A percentile compares a stretch with the other conserved stretches of the same genome.
phyloP scores from a whole-genome alignment of 2,888 invertebrate genomes.

The Tiphia femorata region DNA sequence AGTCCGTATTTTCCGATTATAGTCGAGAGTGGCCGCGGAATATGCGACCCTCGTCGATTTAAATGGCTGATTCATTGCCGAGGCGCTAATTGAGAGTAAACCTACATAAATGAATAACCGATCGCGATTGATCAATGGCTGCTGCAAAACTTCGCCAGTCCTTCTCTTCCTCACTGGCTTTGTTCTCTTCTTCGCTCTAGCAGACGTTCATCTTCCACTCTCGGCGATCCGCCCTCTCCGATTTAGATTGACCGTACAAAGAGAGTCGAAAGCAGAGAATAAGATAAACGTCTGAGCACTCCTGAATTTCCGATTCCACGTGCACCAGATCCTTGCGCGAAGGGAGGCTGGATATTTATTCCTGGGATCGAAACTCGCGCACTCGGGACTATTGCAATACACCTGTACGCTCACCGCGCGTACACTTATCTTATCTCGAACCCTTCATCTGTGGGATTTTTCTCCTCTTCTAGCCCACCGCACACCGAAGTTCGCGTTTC shows the following conservation, averaged over 20 bases:
- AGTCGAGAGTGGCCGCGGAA: conserved; percentile 3
- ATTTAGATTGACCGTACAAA: no score
- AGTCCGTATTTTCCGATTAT: conserved; percentile 27
- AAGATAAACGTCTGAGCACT: no score
- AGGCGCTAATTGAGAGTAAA: conserved; percentile 58
- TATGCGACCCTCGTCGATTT: conserved; percentile 28
- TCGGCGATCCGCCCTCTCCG: no score
- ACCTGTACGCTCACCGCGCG: conserved; percentile 16
- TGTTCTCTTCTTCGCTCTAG: background rate
- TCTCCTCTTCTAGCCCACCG: background rate
- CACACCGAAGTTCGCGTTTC: conserved; percentile 28
- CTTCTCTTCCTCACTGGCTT: background rate
- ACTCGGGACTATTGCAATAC: background rate
- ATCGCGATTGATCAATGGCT: conserved; percentile 47
- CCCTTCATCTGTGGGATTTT: conserved; percentile 32
- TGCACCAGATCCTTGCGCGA: background rate
- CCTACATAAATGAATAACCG: conserved; percentile 48
- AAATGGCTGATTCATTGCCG: conserved; percentile 48
- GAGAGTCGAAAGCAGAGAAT: no score
- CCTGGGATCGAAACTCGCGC: background rate
- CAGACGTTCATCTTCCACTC: no score
- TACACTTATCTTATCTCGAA: conserved; percentile 23
- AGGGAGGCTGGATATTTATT: background rate
- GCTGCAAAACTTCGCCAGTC: conserved; percentile 16
- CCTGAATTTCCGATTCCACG: background rate